These are phyloP conservation scores for Caradrina kadenii DNA, from an alignment of 2,888 invertebrate genomes.

Conservation along the genomic window DNA sequence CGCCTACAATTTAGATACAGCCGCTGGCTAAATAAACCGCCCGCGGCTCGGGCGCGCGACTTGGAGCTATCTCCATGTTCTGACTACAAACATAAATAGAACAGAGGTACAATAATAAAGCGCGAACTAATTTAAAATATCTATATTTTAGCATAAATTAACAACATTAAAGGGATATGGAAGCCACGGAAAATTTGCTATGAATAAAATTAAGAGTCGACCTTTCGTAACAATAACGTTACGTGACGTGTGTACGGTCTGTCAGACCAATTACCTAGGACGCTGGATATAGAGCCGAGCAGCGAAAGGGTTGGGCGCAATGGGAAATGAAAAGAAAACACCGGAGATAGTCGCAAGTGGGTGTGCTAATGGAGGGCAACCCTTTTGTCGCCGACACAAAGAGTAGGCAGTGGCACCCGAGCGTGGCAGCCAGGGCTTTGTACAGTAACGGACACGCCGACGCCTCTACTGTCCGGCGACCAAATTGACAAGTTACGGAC, in stretches of 20 bases:
- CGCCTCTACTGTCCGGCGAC: neutral
- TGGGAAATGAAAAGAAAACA: constrained; percentile 77
- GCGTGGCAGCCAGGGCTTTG: constrained; percentile 32
- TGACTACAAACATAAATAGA: constrained; percentile 15
- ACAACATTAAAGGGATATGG: constrained; percentile 32
- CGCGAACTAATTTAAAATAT: constrained; percentile 40
- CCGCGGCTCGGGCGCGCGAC: neutral
- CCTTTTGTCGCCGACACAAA: constrained; percentile 63
- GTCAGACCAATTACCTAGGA: constrained; percentile 57
- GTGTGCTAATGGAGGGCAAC: constrained; percentile 69
- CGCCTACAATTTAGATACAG: constrained; percentile 11
- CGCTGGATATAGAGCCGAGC: constrained; percentile 44
- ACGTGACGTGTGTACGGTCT: constrained; percentile 60
- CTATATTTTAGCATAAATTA: constrained; percentile 51
- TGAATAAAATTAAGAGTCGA: constrained; percentile 57
- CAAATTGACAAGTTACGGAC: constrained; percentile 6
- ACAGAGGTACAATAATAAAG: constrained; percentile 14
- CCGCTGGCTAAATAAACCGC: constrained; percentile 16
- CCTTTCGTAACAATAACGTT: constrained; percentile 56
- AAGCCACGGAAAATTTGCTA: constrained; percentile 41
- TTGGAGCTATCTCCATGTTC: constrained; percentile 20
- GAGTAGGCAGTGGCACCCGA: constrained; percentile 36
- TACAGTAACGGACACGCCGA: constrained; percentile 21
- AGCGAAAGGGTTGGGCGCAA: constrained; percentile 48
- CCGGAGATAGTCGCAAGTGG: constrained; percentile 68